A percentile compares a stretch with the other conserved stretches of the same genome.
phyloP scores from a whole-genome alignment of 2,113 vertebrate species.

The Peromyscus maniculatus region DNA sequence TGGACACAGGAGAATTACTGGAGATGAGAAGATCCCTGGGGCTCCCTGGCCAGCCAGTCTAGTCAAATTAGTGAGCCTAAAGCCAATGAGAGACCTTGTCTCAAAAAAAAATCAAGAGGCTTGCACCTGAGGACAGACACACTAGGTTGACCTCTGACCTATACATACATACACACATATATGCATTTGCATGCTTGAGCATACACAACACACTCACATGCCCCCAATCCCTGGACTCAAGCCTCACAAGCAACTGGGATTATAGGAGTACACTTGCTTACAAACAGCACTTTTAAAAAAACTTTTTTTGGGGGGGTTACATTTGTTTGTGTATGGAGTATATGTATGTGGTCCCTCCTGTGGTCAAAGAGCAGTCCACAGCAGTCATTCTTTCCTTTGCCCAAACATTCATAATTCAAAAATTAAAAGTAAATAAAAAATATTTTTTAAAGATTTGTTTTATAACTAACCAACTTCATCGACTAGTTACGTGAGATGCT shows the following conservation, averaged over 20 bases:
- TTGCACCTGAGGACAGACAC: background rate
- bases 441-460: background rate
- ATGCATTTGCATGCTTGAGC: too few species aligned
- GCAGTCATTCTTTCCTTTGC: background rate
- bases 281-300: conserved; percentile 11
- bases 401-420: background rate
- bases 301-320: background rate
- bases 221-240: background rate
- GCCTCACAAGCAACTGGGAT: background rate
- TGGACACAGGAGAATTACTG: background rate
- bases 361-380: background rate
- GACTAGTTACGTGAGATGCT: conserved; percentile 66
- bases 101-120: background rate
- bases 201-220: background rate
- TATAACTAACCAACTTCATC: conserved; percentile 58
- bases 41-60: background rate
- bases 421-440: background rate
- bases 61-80: background rate
- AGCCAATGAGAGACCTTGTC: background rate
- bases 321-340: background rate
- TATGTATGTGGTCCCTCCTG: background rate
- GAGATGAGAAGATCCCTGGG: background rate
- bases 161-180: background rate
- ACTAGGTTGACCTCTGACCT: background rate
- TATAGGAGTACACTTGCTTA: background rate